Conservation (phyloP, 2,797 vertebrate species). For the Nannoperca australis region DNA sequence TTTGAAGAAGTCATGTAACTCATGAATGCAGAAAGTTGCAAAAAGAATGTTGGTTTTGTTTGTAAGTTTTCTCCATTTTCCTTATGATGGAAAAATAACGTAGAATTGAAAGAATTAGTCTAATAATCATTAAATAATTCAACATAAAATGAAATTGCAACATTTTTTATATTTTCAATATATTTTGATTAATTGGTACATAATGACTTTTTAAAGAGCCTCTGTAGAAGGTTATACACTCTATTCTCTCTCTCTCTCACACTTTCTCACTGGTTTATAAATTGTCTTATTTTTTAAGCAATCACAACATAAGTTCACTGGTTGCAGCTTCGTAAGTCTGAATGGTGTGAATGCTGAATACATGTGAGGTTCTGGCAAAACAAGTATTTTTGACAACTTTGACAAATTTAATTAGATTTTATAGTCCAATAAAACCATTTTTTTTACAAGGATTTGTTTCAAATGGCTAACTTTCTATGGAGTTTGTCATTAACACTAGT, state of each 20-base stretch:
- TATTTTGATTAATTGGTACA: background rate
- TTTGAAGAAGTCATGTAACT: conserved; percentile 46
- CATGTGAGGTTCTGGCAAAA: background rate
- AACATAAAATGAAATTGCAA: background rate
- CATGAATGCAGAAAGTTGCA: too few relatives aligned
- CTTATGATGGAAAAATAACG: background rate
- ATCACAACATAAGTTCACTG: background rate
- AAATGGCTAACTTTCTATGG: background rate
- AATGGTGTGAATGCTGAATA: background rate
- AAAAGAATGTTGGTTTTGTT: background rate
- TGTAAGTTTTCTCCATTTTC: background rate
- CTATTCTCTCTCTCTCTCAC: conserved; percentile 45
- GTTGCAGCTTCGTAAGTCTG: background rate
- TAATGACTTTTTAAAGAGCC: conserved; percentile 80
- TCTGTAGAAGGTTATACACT: conserved; percentile 64
- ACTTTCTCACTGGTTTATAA: conserved; percentile 57
- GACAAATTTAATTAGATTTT: background rate
- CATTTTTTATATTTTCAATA: too few relatives aligned
- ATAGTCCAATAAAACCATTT: background rate
- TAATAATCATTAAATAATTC: background rate
- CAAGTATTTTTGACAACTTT: too few relatives aligned
- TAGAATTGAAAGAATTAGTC: background rate
- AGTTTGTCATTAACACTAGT: background rate
- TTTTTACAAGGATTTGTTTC: background rate
- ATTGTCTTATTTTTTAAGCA: too few relatives aligned